phyloP scores from a whole-genome alignment of 1,140 invertebrate genomes.

The Leptinotarsa undecemlineata region DNA sequence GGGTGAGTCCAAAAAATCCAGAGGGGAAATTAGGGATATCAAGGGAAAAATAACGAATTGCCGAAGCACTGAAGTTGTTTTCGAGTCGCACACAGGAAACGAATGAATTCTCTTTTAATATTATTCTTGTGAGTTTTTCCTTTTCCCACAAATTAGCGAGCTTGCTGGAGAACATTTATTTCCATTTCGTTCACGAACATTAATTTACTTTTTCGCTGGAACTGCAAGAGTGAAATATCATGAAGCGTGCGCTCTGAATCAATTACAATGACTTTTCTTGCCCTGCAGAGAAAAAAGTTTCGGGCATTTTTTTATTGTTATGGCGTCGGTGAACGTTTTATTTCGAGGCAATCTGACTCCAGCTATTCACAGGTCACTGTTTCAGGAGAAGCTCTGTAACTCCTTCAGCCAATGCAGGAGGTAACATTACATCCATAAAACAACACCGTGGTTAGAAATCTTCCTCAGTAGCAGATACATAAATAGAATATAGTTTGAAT shows the following conservation, averaged over 20 bases:
- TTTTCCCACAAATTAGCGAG: slow-evolving; percentile 11
- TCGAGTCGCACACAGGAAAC: not conserved
- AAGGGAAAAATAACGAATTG: not conserved
- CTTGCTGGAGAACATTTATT: slow-evolving; percentile 11
- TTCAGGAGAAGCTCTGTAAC: too few relatives aligned
- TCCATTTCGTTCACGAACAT: slow-evolving; percentile 13
- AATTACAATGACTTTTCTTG: slow-evolving; percentile 18
- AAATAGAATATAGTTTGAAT: too few relatives aligned
- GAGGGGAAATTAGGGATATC: slow-evolving; percentile 6
- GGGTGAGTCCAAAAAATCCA: not conserved
- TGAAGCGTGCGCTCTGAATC: not conserved
- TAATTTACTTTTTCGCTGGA: slow-evolving; percentile 14
- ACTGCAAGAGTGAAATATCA: slow-evolving; percentile 2
- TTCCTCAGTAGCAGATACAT: too few relatives aligned
- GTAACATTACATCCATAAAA: too few relatives aligned
- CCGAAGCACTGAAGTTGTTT: not conserved
- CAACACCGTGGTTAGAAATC: too few relatives aligned
- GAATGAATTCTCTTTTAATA: slow-evolving; percentile 19
- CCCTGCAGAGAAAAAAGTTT: not conserved
- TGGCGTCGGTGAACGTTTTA: not conserved
- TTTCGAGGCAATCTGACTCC: not conserved
- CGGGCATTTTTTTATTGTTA: not conserved
- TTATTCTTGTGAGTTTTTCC: slow-evolving; percentile 1
- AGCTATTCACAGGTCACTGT: too few relatives aligned
- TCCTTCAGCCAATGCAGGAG: too few relatives aligned